Base-by-base conservation (phyloP, 1,140 invertebrate species). In the Phocides pigmalion region DNA sequence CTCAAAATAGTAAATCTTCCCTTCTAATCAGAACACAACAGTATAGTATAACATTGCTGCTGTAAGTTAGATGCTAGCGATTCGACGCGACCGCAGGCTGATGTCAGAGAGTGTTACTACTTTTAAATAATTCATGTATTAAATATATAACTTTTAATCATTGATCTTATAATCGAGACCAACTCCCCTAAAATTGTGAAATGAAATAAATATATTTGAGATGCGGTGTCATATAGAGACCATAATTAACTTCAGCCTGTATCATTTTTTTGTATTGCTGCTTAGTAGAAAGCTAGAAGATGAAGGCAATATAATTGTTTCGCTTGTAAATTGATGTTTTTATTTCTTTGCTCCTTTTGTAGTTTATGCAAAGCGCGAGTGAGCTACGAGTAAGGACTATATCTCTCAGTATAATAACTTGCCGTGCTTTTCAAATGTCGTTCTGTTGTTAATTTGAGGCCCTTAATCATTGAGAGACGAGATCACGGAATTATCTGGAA, bases 401-500 rank as follows among this genome's bases (percentile, higher is more conserved):
- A 12, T n/a, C 35, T 32, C 9, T 11, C 9, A 11, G 14, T 5
- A 39, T 39, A 39, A 32, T 46, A 46, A 19, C 42, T 17, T n/a
- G 15, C 17, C 42, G 17, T 54, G 17, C 16, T 54, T 25, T 25
- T 11, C 25, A 42, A 41, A 41, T 56, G 16, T 53, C 16, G 39
- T n/a, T 39, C 20, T 28, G 19, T 56, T 56, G 42, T 56, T 56
- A 35, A 56, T 44, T 58, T 44, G 53, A 58, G 28, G 15, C 14
- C 53, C 19, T 56, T 56, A 41, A 32, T 58, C 54, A 58, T 15
- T 9, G 28, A 58, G 22, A 9, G 54, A 46, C 54, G 9, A 46
- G 41, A 59, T 59, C 42, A 20, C 54, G 54, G 25, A 59, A 47
- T 59, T 59, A 46, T 47, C 54, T 59, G 54, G 54, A 59, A 59